Percentiles rank a stretch among this genome's conserved stretches.
phyloP scores from a whole-genome alignment of 2,797 vertebrate species.

The Cirrhinus mrigala region DNA sequence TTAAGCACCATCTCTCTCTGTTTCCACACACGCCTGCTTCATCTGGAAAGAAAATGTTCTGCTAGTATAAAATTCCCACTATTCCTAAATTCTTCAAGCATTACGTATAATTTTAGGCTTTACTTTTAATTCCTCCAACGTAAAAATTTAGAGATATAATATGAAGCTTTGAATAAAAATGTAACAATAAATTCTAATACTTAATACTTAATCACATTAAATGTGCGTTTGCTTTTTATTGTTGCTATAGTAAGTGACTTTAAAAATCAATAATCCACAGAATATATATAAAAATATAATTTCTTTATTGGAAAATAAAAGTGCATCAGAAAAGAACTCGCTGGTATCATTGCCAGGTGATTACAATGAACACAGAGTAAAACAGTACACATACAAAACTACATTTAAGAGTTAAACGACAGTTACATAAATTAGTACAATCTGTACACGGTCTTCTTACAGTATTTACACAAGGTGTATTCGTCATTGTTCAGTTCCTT shows the following conservation, averaged over 20 bases:
- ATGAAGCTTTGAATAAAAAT: background rate
- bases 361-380: conserved; percentile 66
- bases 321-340: conserved; percentile 69
- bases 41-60: background rate
- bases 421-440: conserved; percentile 74
- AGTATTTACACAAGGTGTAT: conserved; percentile 70
- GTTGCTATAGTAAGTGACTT: background rate
- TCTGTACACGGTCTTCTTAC: conserved; percentile 72
- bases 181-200: background rate
- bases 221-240: background rate
- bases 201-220: background rate
- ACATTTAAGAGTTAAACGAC: conserved; percentile 59
- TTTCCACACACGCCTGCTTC: background rate
- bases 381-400: conserved; percentile 64
- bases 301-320: conserved; percentile 73
- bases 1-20: background rate
- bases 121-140: background rate
- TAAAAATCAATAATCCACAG: conserved; percentile 12
- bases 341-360: conserved; percentile 61
- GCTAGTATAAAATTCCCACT: background rate
- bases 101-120: background rate
- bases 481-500: conserved; percentile 55
- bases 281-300: conserved; percentile 73
- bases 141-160: background rate
- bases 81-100: background rate